Evolutionary conservation across 2,113 vertebrate species (phyloP), one percentile per base, ranked within the genome.

Genomic region (Callocephalon fimbriatum): DNA sequence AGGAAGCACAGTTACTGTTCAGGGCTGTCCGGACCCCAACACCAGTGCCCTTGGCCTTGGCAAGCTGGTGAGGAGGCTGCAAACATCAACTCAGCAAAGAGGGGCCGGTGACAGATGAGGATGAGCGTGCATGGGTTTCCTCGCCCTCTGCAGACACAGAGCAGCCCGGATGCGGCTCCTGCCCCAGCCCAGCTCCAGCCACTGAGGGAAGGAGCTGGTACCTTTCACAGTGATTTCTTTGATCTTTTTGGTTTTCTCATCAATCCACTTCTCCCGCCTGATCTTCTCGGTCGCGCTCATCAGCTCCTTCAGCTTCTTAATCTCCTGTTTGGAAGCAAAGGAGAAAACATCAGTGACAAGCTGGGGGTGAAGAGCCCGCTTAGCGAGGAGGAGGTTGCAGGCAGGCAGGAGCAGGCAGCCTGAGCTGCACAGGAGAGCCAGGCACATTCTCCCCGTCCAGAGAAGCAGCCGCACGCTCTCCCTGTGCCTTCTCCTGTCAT

Each of bases 191-290:
- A 0, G 6, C 71, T 50, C 67, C 42, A 37, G 70, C 9, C 27
- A 6, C 38, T 0, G 2, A 10, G 51, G 73, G 56, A 74, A 35
- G 0, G 1, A 2, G 29, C 62, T 78, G 4, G 0, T 85, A 99
- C 99, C 99, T 99, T 99, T 99, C 22, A 99, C 99, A 0, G 99
- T 99, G 96, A 99, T 98, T 95, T 99, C 99, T 94, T 99, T 99
- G 94, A 99, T 99, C 98, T 98, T 99, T 86, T 98, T 99, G 56
- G 99, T 99, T 90, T 99, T 99, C 97, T 99, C 99, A 12, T 98
- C 99, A 5, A 99, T 99, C 99, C 99, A 99, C 89, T 99, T 99
- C 98, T 99, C 99, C 31, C 99, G 90, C 11, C 99, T 98, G 71
- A 99, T 97, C 80, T 99, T 99, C 97, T 99, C 99, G 0, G 98